A percentile compares a stretch with the other conserved stretches of the same genome.
Conservation (phyloP, 2,888 invertebrate genomes). For the Acrobasis suavella region DNA sequence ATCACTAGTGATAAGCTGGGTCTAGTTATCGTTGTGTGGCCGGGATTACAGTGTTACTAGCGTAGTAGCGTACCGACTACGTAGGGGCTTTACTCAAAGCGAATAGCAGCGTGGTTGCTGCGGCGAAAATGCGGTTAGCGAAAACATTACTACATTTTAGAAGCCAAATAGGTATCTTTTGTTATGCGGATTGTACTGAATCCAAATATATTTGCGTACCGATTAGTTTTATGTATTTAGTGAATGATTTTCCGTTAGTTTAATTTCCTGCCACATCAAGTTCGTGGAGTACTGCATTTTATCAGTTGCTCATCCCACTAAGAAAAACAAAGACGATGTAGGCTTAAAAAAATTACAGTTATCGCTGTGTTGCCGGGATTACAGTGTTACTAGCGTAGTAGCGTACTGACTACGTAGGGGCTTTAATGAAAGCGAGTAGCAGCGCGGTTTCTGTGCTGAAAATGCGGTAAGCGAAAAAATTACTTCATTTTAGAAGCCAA, state of each 20-base stretch:
- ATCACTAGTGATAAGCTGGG: conserved; percentile 6
- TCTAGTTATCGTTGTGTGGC: conserved; percentile 1
- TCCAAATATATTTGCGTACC: background rate
- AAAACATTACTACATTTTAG: conserved; percentile 2
- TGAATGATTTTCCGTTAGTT: background rate
- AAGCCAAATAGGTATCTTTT: background rate
- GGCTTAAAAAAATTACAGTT: background rate
- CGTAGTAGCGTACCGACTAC: background rate
- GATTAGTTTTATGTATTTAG: background rate
- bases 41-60: conserved; percentile 12
- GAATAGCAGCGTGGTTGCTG: background rate
- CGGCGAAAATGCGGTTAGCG: conserved; percentile 2
- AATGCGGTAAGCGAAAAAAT: conserved; percentile 8
- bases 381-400: conserved; percentile 6
- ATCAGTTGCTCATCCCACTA: background rate
- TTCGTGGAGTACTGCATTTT: background rate
- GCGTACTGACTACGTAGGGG: background rate
- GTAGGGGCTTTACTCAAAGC: conserved; percentile 10
- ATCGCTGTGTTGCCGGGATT: conserved; percentile 4
- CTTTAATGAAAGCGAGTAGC: conserved; percentile 8
- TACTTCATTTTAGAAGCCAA: background rate
- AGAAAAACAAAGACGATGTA: background rate
- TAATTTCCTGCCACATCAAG: no score
- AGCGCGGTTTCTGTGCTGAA: background rate
- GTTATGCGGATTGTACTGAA: background rate